Percentiles rank a stretch among this genome's conserved stretches.
Evolutionary conservation across 2,113 vertebrate genomes (phyloP).

Genomic region (Pelusios castaneus): DNA sequence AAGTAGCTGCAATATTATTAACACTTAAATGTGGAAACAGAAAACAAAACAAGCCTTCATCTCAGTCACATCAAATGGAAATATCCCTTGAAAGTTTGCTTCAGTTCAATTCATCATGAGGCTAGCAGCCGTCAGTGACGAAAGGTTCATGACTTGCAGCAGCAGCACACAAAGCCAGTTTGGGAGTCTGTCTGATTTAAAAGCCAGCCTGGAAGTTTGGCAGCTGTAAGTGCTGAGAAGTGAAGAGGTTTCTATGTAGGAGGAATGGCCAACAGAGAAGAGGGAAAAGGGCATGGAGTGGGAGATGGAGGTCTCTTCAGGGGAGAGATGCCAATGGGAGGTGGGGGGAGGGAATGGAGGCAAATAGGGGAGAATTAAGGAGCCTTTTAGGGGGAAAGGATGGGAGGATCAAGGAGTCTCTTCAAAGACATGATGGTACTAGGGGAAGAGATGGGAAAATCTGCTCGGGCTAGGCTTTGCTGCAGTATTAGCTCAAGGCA

Average conservation of each 20-base stretch:
- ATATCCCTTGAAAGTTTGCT: not conserved
- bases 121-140: not conserved
- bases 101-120: not conserved
- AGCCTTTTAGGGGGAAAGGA: not conserved
- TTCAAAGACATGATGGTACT: not conserved
- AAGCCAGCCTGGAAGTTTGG: not conserved
- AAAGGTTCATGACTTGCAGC: not conserved
- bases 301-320: too few relatives aligned
- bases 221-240: not conserved
- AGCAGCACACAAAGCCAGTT: not conserved
- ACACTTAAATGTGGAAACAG: not conserved
- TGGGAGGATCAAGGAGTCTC: not conserved
- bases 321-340: too few relatives aligned
- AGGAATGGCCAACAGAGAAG: not conserved
- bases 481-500: not conserved
- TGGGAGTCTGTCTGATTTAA: not conserved
- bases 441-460: not conserved
- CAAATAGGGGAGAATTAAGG: not conserved
- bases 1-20: not conserved
- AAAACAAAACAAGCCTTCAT: not conserved
- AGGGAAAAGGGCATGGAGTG: not conserved
- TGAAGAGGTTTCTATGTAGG: not conserved
- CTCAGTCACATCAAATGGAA: not conserved
- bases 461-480: not conserved
- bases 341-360: too few relatives aligned